Percentiles rank a stretch among this genome's conserved stretches.
Evolutionary conservation across 1,140 invertebrate species (phyloP).

Genomic region (Latrodectus geometricus): DNA sequence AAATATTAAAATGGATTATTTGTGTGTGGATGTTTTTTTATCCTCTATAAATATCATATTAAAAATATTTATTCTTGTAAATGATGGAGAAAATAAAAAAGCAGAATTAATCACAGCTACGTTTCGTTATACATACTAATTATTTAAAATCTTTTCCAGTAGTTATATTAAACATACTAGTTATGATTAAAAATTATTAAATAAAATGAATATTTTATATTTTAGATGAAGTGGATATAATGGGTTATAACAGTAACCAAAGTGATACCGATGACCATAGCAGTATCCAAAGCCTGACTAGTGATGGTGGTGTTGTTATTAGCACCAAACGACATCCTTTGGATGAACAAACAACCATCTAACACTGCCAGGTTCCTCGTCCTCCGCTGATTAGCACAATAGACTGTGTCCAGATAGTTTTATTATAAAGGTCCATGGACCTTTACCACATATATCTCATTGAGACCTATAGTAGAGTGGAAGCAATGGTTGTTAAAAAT

Average conservation of each 20-base stretch:
- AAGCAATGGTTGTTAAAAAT: conserved; percentile 40
- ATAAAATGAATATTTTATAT: conserved; percentile 63
- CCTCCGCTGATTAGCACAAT: conserved; percentile 62
- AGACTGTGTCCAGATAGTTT: conserved; percentile 60
- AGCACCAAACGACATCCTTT: conserved; percentile 77
- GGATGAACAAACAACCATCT: conserved; percentile 58
- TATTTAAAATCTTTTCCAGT: no score
- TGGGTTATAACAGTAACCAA: conserved; percentile 86
- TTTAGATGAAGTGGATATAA: conserved; percentile 89
- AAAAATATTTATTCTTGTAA: no score
- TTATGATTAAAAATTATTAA: no score
- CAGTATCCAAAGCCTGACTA: conserved; percentile 80
- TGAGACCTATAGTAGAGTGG: conserved; percentile 35
- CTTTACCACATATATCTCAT: conserved; percentile 41
- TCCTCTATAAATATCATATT: no score
- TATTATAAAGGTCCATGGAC: conserved; percentile 55
- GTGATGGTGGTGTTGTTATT: conserved; percentile 82
- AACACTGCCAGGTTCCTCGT: conserved; percentile 62
- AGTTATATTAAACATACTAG: no score
- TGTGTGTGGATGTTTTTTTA: no score
- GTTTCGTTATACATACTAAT: not conserved
- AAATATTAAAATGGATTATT: no score
- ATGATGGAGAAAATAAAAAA: no score
- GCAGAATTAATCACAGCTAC: no score
- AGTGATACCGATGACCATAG: conserved; percentile 85